Percentiles rank a stretch among this genome's conserved stretches.
These are phyloP conservation scores for Dione vanillae DNA, from an alignment of 2,888 invertebrate species.

Conservation along the genomic window DNA sequence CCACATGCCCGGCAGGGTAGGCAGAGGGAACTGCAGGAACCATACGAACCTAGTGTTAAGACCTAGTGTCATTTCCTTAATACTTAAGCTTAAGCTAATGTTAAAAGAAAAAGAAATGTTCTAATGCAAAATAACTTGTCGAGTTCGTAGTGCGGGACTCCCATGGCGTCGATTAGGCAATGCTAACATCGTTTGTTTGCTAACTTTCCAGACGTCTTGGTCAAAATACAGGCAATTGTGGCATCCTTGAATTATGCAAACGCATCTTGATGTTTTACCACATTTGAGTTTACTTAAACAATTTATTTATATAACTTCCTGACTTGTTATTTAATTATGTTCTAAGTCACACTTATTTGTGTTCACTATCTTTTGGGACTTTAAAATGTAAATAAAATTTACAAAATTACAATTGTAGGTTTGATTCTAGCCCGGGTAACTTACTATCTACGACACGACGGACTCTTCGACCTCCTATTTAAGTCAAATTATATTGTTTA, in stretches of 20 bases:
- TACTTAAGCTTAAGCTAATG: slow-evolving; percentile 13
- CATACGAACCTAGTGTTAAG: too few species aligned
- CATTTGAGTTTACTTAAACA: not conserved
- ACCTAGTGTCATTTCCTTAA: too few species aligned
- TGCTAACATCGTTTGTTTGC: slow-evolving; percentile 78
- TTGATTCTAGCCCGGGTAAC: too few species aligned
- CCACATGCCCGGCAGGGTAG: too few species aligned
- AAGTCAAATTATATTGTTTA: not conserved
- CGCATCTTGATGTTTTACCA: slow-evolving; percentile 12
- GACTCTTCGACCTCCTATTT: too few species aligned
- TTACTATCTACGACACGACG: too few species aligned
- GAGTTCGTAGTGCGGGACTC: slow-evolving; percentile 54
- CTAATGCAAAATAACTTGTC: slow-evolving; percentile 39
- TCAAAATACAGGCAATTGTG: slow-evolving; percentile 57
- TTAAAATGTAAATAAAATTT: too few species aligned
- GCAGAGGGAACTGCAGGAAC: too few species aligned
- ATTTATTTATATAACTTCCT: not conserved
- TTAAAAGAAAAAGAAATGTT: slow-evolving; percentile 33
- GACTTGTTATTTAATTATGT: too few species aligned
- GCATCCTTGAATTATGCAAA: slow-evolving; percentile 21
- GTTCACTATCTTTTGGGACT: not conserved
- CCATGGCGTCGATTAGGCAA: slow-evolving; percentile 76
- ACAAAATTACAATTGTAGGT: too few species aligned
- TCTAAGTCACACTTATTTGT: not conserved
- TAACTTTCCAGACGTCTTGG: slow-evolving; percentile 66